phyloP scores from a whole-genome alignment of 2,888 invertebrate species.

The Gastracanthus pulcherrimus region DNA sequence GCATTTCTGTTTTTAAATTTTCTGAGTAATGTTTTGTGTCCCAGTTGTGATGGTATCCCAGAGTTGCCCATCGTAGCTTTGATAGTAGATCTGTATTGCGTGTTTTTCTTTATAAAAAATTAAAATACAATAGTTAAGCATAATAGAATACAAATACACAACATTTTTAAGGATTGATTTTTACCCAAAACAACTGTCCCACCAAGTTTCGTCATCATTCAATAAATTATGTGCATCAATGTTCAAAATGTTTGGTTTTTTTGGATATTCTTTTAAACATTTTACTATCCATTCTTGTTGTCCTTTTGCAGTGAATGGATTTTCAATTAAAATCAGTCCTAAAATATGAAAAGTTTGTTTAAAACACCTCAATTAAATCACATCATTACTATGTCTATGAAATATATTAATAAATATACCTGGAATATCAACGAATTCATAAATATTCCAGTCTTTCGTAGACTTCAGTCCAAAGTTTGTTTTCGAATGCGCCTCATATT shows the following conservation, averaged over 20 bases:
- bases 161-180: slow-evolving; percentile 39
- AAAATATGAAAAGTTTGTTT: slow-evolving; percentile 56
- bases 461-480: slow-evolving; percentile 77
- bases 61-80: slow-evolving; percentile 93
- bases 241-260: slow-evolving; percentile 85
- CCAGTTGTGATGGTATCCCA: slow-evolving; percentile 99
- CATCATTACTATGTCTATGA: too few species aligned
- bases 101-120: slow-evolving; percentile 58
- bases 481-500: slow-evolving; percentile 37
- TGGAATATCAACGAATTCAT: slow-evolving; percentile 81
- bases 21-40: slow-evolving; percentile 93
- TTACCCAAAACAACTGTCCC: slow-evolving; percentile 81
- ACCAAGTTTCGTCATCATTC: slow-evolving; percentile 80
- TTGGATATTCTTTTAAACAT: slow-evolving; percentile 88
- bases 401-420: slow-evolving; percentile 75
- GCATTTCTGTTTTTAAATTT: slow-evolving; percentile 83
- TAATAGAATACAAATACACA: background rate
- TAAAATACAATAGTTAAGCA: slow-evolving; percentile 6
- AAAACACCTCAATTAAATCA: background rate
- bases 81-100: slow-evolving; percentile 70
- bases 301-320: slow-evolving; percentile 88
- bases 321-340: slow-evolving; percentile 89
- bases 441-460: slow-evolving; percentile 82
- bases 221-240: slow-evolving; percentile 80
- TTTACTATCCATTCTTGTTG: slow-evolving; percentile 91